phyloP scores from a whole-genome alignment of 2,888 invertebrate genomes.

The Allolobophora icterica region DNA sequence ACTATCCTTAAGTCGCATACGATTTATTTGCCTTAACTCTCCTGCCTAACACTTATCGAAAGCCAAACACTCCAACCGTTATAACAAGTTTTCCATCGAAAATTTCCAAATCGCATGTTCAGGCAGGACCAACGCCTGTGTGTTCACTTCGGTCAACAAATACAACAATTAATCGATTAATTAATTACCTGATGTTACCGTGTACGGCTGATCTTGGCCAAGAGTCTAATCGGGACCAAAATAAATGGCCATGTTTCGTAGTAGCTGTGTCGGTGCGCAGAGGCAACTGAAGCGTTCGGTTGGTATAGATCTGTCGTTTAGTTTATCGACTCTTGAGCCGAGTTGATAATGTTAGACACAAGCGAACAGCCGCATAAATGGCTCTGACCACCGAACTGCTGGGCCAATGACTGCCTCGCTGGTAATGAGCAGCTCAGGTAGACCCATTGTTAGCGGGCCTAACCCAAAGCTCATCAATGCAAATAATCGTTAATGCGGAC shows the following conservation, averaged over 20 bases:
- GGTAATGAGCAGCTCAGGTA: neutral
- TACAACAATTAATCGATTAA: neutral
- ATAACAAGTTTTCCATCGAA: neutral
- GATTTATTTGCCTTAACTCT: neutral
- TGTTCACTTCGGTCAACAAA: neutral
- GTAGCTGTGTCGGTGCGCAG: no score
- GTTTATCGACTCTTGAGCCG: neutral
- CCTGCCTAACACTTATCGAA: neutral
- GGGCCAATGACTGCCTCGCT: neutral
- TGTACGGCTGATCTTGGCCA: neutral
- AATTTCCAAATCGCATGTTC: neutral
- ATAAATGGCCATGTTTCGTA: neutral
- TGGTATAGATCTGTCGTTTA: neutral
- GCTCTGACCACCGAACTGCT: neutral
- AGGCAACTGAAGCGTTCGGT: neutral
- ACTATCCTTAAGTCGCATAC: neutral
- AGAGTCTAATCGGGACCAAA: neutral
- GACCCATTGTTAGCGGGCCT: neutral
- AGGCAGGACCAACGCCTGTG: neutral
- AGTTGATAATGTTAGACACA: neutral
- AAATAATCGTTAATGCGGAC: conserved; percentile 6
- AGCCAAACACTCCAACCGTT: neutral
- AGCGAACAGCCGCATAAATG: neutral
- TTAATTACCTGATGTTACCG: conserved; percentile 1
- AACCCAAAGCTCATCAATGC: conserved; percentile 9